Percentiles rank a stretch among this genome's conserved stretches.
Conservation (phyloP, 2,797 vertebrate genomes). For the Micromesistius poutassou region DNA sequence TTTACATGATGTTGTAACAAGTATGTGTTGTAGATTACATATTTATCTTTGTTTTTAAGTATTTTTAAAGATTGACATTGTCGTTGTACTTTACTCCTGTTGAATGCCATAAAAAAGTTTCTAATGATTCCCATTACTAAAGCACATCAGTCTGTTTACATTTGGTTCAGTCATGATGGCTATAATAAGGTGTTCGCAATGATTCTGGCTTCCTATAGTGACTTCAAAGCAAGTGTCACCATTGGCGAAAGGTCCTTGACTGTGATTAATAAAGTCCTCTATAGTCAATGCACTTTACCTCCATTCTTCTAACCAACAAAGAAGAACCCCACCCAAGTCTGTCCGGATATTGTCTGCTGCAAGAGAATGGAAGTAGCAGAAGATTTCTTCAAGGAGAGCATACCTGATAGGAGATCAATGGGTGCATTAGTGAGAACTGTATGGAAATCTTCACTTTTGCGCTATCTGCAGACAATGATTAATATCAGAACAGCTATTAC, state of each 20-base stretch:
- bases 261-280: neutral
- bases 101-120: neutral
- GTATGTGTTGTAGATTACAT: neutral
- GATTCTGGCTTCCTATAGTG: neutral
- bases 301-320: neutral
- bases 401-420: neutral
- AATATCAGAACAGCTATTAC: conserved; percentile 1
- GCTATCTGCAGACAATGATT: neutral
- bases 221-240: neutral
- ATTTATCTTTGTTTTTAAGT: too few species aligned
- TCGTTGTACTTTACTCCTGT: neutral
- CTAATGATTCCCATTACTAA: neutral
- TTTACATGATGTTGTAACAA: neutral
- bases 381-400: neutral
- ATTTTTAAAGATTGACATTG: neutral
- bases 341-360: neutral
- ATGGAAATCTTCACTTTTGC: neutral
- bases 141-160: neutral
- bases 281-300: neutral
- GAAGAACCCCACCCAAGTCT: neutral
- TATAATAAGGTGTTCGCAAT: neutral
- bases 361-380: neutral
- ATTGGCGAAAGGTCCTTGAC: neutral
- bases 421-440: neutral
- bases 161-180: neutral